phyloP scores from a whole-genome alignment of 1,140 invertebrate species.

The Drosophila ercepeae region DNA sequence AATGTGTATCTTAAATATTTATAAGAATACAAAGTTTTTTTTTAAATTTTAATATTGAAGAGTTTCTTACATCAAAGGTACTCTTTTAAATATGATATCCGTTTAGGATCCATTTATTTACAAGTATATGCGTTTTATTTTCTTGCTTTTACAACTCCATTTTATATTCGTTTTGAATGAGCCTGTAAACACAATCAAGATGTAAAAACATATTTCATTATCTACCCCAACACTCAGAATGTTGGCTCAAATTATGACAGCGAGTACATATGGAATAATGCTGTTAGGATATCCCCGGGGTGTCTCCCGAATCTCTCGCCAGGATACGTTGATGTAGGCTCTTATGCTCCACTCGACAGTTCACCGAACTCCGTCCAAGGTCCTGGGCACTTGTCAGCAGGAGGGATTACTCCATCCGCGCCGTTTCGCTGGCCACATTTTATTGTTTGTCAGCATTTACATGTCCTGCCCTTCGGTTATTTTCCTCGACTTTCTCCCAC shows the following conservation, averaged over 20 bases:
- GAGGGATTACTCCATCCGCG: constrained; percentile 53
- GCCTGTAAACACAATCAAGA: neutral
- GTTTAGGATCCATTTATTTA: neutral
- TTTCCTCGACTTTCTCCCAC: constrained; percentile 1
- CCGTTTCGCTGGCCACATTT: constrained; percentile 46
- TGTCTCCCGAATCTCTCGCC: constrained; percentile 22
- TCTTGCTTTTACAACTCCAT: neutral
- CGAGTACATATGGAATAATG: constrained; percentile 15
- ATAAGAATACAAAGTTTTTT: too few relatives aligned
- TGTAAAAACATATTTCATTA: neutral
- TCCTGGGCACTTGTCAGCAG: constrained; percentile 51
- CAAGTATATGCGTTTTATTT: too few relatives aligned
- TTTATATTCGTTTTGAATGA: neutral
- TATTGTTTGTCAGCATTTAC: constrained; percentile 71
- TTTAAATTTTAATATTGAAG: too few relatives aligned
- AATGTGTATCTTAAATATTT: too few relatives aligned
- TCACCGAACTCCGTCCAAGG: constrained; percentile 34
- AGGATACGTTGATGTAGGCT: constrained; percentile 30
- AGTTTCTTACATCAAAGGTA: too few relatives aligned
- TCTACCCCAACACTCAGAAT: constrained; percentile 5
- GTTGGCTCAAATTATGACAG: constrained; percentile 17
- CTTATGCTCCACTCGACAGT: constrained; percentile 25
- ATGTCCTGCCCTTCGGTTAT: constrained; percentile 38
- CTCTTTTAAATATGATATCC: neutral
- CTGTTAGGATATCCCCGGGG: constrained; percentile 8